Evolutionary conservation across 2,888 invertebrate genomes (phyloP).

Genomic region (Hipparchia sbordonii): DNA sequence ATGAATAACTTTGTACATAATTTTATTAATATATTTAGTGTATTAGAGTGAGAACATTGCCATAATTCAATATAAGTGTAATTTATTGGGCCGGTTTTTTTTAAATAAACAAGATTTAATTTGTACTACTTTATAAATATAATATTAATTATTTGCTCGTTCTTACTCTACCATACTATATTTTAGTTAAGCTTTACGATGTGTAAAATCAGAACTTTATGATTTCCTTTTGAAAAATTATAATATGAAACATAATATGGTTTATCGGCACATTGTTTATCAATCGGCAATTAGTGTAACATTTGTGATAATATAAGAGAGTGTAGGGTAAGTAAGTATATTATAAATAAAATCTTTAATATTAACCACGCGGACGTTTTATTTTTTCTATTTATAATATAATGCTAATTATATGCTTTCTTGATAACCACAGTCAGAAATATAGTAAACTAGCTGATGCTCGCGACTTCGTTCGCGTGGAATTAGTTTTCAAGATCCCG

Average conservation of each 20-base stretch:
- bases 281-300: conserved; percentile 24
- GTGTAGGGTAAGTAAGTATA: conserved; percentile 54
- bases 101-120: not conserved
- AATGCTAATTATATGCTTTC: not conserved
- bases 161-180: conserved; percentile 2
- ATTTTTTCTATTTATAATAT: conserved; percentile 28
- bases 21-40: not conserved
- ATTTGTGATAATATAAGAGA: conserved; percentile 65
- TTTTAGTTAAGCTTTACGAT: conserved; percentile 17
- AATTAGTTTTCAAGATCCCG: too few relatives aligned
- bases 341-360: conserved; percentile 54
- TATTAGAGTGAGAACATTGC: conserved; percentile 24
- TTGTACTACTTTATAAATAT: not conserved
- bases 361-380: conserved; percentile 43
- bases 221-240: not conserved
- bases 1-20: conserved; percentile 5
- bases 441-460: not conserved
- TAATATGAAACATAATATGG: not conserved
- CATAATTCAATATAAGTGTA: not conserved
- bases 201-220: conserved; percentile 3
- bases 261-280: conserved; percentile 21
- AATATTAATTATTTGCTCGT: not conserved
- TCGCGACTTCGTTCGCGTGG: too few relatives aligned
- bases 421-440: not conserved
- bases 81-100: conserved; percentile 1